Conservation (phyloP, 2,113 vertebrate genomes). For the Strix uralensis region DNA sequence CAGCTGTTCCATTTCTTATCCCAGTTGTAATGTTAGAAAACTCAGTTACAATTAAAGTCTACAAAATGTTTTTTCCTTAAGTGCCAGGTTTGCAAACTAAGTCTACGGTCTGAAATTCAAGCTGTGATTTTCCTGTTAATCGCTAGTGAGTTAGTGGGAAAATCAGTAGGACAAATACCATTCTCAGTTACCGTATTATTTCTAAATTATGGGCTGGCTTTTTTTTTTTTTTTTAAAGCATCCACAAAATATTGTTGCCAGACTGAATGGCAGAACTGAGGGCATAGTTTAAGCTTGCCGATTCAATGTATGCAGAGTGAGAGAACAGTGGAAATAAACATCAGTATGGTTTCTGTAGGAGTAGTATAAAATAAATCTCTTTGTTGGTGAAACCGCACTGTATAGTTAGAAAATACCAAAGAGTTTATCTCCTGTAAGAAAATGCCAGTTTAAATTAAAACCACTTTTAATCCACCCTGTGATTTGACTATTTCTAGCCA, state of each 20-base stretch:
- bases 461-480: neutral
- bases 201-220: neutral
- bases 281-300: neutral
- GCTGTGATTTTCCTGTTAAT: neutral
- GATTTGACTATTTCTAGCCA: neutral
- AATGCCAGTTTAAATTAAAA: neutral
- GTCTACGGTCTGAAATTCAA: neutral
- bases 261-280: neutral
- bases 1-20: neutral
- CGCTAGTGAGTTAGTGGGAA: neutral
- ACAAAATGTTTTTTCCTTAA: neutral
- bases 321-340: neutral
- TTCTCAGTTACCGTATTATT: neutral
- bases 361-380: neutral
- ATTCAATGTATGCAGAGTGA: neutral
- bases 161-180: neutral
- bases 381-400: neutral
- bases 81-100: neutral
- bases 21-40: neutral
- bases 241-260: neutral
- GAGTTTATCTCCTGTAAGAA: neutral
- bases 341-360: neutral
- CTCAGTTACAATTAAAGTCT: neutral
- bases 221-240: neutral
- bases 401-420: neutral